A percentile compares a stretch with the other conserved stretches of the same genome.
These are phyloP conservation scores for Podarcis muralis DNA, from an alignment of 2,113 vertebrate species.

Conservation along the genomic window DNA sequence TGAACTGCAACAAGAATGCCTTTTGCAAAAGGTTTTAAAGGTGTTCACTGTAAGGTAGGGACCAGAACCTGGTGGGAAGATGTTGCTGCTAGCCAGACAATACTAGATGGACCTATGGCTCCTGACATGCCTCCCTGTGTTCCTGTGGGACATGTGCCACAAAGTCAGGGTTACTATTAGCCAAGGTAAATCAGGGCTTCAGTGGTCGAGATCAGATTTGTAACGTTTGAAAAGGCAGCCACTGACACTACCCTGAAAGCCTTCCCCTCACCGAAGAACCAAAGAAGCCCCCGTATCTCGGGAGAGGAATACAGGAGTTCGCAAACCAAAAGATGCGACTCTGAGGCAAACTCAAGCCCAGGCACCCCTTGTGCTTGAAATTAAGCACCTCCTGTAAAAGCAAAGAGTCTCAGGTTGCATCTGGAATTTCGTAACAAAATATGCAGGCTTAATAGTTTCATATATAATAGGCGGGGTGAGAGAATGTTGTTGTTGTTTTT, in stretches of 20 bases:
- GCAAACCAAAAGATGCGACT: background rate
- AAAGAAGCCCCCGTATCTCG: fast-evolving
- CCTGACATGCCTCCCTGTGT: too few species aligned
- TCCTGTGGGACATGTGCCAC: too few species aligned
- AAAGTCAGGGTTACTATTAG: too few species aligned
- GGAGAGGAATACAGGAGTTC: too few species aligned
- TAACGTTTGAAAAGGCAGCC: background rate
- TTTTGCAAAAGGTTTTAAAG: background rate
- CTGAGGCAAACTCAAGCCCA: background rate
- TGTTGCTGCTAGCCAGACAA: too few species aligned
- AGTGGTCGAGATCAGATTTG: fast-evolving
- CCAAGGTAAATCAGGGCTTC: background rate
- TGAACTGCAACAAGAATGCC: background rate
- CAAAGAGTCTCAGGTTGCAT: background rate
- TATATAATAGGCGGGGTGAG: too few species aligned
- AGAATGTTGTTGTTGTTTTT: background rate
- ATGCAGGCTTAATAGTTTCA: background rate
- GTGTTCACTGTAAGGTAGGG: too few species aligned
- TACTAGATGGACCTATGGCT: too few species aligned
- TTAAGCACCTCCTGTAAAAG: background rate
- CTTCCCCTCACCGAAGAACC: background rate
- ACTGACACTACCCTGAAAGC: fast-evolving
- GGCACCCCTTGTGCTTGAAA: background rate
- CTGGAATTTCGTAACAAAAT: fast-evolving
- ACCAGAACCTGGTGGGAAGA: too few species aligned